Percentiles rank a stretch among this genome's conserved stretches.
These are phyloP conservation scores for Gymnogyps californianus DNA, from an alignment of 2,113 vertebrate species.

Conservation along the genomic window DNA sequence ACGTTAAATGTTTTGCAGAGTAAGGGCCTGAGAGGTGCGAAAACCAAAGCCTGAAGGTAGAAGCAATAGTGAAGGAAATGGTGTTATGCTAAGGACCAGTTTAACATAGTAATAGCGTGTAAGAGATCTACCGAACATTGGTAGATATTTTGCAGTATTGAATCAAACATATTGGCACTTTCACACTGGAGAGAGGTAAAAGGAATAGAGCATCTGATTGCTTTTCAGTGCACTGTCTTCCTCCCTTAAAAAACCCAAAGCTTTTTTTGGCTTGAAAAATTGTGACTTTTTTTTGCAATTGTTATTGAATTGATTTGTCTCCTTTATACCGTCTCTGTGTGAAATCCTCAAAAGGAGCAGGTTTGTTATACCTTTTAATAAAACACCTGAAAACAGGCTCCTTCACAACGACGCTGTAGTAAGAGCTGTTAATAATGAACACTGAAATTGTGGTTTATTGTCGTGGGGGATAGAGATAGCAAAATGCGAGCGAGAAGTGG, in stretches of 20 bases:
- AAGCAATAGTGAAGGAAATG: background rate
- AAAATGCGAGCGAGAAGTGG: background rate
- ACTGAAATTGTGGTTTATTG: background rate
- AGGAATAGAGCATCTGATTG: background rate
- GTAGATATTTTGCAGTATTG: background rate
- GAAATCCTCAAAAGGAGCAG: background rate
- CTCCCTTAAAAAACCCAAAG: background rate
- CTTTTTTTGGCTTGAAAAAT: background rate
- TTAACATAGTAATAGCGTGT: background rate
- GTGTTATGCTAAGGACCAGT: background rate
- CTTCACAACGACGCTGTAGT: background rate
- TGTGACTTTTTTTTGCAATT: background rate
- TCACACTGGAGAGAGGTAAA: background rate
- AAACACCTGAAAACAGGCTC: background rate
- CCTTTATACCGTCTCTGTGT: background rate
- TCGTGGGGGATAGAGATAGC: background rate
- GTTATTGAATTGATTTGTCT: background rate
- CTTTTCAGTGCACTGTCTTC: background rate
- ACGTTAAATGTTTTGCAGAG: background rate
- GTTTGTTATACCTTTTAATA: conserved; percentile 15
- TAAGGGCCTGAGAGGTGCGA: background rate
- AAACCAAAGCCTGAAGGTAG: background rate
- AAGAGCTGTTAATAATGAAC: background rate
- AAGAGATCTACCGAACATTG: background rate
- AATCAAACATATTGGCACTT: background rate